Evolutionary conservation across 2,888 invertebrate species (phyloP).

Genomic region (Microplitis manilae): DNA sequence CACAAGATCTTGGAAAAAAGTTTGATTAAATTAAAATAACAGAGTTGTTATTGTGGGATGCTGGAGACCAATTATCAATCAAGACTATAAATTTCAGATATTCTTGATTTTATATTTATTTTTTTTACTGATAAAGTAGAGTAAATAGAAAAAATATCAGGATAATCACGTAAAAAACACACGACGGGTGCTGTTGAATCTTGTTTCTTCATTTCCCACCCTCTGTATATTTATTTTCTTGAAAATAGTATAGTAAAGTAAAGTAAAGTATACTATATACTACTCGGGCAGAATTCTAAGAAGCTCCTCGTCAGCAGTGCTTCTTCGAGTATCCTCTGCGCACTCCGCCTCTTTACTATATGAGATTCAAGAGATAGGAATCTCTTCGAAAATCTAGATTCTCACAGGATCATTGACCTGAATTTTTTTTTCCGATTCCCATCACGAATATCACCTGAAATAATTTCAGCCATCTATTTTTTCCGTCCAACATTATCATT

Average conservation of each 20-base stretch:
- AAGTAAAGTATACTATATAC: constrained; percentile 3
- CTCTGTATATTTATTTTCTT: constrained; percentile 15
- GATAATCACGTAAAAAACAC: constrained; percentile 3
- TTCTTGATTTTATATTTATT: neutral
- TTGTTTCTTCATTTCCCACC: constrained; percentile 14
- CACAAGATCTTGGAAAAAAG: too few species aligned
- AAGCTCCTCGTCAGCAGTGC: constrained; percentile 26
- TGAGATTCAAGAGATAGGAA: constrained; percentile 12
- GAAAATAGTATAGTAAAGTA: constrained; percentile 5
- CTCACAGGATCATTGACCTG: constrained; percentile 16
- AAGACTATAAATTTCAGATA: neutral
- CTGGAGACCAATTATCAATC: too few species aligned
- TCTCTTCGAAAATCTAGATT: constrained; percentile 7
- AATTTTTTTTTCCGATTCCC: neutral
- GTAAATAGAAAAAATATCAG: neutral
- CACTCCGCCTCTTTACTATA: constrained; percentile 9
- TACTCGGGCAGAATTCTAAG: constrained; percentile 28
- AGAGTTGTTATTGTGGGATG: too few species aligned
- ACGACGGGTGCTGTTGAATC: constrained; percentile 2
- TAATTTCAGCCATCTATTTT: neutral
- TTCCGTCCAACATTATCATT: neutral
- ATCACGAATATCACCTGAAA: neutral
- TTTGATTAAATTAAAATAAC: too few species aligned
- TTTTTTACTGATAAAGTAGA: neutral
- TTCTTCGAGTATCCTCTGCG: neutral